Conservation (phyloP, 2,113 vertebrate genomes). For the Centropristis striata region DNA sequence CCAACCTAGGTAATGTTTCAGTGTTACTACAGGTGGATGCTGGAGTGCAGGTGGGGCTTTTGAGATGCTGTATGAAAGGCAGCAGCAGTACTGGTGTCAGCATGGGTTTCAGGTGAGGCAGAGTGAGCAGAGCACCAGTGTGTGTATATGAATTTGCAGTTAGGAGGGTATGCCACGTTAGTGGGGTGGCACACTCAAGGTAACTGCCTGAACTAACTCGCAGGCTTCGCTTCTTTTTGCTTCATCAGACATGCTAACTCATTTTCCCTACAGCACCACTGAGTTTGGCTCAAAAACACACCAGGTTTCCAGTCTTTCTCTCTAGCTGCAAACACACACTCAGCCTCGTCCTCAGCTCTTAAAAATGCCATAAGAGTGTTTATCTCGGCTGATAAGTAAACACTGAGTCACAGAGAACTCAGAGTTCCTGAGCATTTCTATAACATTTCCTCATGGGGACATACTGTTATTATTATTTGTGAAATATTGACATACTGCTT, state of each 20-base stretch:
- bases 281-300: not conserved
- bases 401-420: not conserved
- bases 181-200: not conserved
- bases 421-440: not conserved
- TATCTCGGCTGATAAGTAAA: slow-evolving; percentile 3
- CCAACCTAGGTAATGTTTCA: not conserved
- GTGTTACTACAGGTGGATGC: slow-evolving; percentile 1
- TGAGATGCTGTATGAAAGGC: slow-evolving; percentile 12
- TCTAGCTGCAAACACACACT: not conserved
- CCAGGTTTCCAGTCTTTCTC: not conserved
- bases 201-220: not conserved
- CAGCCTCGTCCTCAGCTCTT: not conserved
- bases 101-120: slow-evolving; percentile 14
- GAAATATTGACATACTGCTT: not conserved
- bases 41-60: slow-evolving; percentile 20
- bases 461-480: not conserved
- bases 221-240: not conserved
- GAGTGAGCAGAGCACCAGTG: slow-evolving; percentile 9
- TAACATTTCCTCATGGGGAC: not conserved
- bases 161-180: not conserved
- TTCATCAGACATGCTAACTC: not conserved
- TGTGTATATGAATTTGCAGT: not conserved
- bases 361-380: not conserved
- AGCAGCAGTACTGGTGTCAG: slow-evolving; percentile 30
- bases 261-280: not conserved